These are phyloP conservation scores for Gasterosteus nipponicus DNA, from an alignment of 2,113 vertebrate genomes.

Conservation along the genomic window DNA sequence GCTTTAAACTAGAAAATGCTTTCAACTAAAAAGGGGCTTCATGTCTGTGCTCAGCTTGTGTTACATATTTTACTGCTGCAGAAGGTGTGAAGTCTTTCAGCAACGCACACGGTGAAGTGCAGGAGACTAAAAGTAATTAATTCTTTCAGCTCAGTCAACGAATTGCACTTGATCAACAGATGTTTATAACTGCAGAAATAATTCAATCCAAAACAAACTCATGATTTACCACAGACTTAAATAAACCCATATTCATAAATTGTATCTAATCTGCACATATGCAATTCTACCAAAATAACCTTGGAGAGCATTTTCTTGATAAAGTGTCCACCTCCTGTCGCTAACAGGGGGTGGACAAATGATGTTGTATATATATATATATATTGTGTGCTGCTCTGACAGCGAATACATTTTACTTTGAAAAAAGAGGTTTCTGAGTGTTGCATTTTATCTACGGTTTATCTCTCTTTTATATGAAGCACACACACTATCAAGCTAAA, in stretches of 20 bases:
- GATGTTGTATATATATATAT: background rate
- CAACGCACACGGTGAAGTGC: conserved; percentile 30
- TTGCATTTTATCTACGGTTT: conserved; percentile 4
- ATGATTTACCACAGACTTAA: background rate
- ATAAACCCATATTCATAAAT: background rate
- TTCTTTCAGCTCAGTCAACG: conserved; percentile 1
- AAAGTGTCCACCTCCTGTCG: no score
- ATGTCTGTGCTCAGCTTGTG: conserved; percentile 41
- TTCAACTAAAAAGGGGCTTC: conserved; percentile 27
- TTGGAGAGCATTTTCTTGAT: background rate
- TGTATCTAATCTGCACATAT: background rate
- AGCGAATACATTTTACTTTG: background rate
- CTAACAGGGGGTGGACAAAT: background rate
- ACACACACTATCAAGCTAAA: no score
- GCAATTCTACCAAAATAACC: no score
- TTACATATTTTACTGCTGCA: conserved; percentile 50
- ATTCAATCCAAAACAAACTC: background rate
- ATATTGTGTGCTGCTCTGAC: background rate
- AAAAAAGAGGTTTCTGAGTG: background rate
- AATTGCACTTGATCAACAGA: background rate
- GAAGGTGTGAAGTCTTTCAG: conserved; percentile 54
- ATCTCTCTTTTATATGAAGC: conserved; percentile 12
- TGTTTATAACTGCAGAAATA: background rate
- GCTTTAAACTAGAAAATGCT: conserved; percentile 32
- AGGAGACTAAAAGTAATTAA: conserved; percentile 24